phyloP scores from a whole-genome alignment of 2,888 invertebrate genomes.

The Anagyrus pseudococci region DNA sequence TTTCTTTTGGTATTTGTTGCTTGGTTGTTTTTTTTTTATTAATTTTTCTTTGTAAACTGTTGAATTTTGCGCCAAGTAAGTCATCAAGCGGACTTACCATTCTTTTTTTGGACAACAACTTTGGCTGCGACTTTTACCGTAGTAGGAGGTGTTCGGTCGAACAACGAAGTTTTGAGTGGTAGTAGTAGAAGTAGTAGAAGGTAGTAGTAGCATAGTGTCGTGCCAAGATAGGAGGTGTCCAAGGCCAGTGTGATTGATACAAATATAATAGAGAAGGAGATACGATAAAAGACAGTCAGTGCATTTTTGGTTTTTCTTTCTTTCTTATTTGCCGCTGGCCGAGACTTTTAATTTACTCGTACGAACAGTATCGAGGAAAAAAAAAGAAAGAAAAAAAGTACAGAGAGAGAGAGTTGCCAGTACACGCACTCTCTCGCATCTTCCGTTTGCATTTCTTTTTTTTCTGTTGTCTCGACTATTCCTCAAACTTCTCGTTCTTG shows the following conservation, averaged over 20 bases:
- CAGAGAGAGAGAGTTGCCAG: too few relatives aligned
- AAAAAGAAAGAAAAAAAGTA: too few relatives aligned
- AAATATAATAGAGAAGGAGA: slow-evolving; percentile 63
- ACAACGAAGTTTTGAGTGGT: slow-evolving; percentile 61
- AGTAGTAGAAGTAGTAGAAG: slow-evolving; percentile 55
- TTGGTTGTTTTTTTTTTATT: slow-evolving; percentile 9
- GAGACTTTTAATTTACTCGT: not conserved
- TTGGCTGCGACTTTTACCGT: slow-evolving; percentile 63
- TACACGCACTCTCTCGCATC: too few relatives aligned
- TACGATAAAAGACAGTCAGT: slow-evolving; percentile 62
- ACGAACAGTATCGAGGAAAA: too few relatives aligned
- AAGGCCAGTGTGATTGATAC: slow-evolving; percentile 62
- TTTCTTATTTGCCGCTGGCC: not conserved
- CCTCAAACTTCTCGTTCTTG: too few relatives aligned
- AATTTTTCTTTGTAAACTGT: slow-evolving; percentile 39
- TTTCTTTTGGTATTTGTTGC: not conserved
- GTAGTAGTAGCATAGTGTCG: slow-evolving; percentile 60
- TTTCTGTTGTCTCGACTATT: too few relatives aligned
- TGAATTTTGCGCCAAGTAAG: slow-evolving; percentile 56
- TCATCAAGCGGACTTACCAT: slow-evolving; percentile 62
- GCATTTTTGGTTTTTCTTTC: slow-evolving; percentile 40
- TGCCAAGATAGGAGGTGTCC: slow-evolving; percentile 62
- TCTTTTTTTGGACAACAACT: slow-evolving; percentile 64
- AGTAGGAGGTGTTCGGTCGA: slow-evolving; percentile 57
- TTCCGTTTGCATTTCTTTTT: too few relatives aligned